A percentile compares a stretch with the other conserved stretches of the same genome.
phyloP scores from a whole-genome alignment of 2,888 invertebrate species.

The Heliconius aoede region DNA sequence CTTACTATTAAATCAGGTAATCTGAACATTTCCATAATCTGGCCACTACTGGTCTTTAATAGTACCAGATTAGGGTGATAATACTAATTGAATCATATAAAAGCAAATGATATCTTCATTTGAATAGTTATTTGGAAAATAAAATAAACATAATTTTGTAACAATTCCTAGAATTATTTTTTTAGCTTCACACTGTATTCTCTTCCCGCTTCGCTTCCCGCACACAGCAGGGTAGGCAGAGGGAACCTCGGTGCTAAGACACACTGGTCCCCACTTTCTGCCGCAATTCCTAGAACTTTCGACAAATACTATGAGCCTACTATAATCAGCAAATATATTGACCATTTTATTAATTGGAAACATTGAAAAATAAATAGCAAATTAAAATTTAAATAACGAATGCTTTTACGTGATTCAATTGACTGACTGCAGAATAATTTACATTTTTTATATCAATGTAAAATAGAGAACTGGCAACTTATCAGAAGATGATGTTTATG shows the following conservation, averaged over 20 bases:
- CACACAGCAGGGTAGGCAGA: too few species aligned
- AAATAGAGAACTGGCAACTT: constrained; percentile 70
- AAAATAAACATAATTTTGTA: too few species aligned
- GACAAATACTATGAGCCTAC: neutral
- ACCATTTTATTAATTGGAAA: neutral
- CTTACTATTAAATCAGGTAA: neutral
- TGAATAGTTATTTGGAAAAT: neutral
- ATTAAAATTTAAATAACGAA: too few species aligned
- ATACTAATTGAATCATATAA: neutral
- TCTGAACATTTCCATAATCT: neutral
- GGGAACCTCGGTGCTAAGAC: too few species aligned
- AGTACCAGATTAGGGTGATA: neutral
- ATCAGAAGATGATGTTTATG: constrained; percentile 69
- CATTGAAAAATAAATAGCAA: neutral
- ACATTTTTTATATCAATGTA: constrained; percentile 2
- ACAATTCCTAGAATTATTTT: too few species aligned
- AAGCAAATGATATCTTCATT: neutral
- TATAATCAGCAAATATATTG: neutral
- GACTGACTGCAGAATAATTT: neutral
- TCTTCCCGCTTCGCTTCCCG: too few species aligned
- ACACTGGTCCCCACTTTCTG: too few species aligned
- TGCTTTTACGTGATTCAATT: neutral
- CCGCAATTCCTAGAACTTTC: too few species aligned
- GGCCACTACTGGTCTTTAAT: neutral
- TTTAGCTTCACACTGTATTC: too few species aligned